These are phyloP conservation scores for Lymantria monacha DNA, from an alignment of 2,888 invertebrate species.

Conservation along the genomic window DNA sequence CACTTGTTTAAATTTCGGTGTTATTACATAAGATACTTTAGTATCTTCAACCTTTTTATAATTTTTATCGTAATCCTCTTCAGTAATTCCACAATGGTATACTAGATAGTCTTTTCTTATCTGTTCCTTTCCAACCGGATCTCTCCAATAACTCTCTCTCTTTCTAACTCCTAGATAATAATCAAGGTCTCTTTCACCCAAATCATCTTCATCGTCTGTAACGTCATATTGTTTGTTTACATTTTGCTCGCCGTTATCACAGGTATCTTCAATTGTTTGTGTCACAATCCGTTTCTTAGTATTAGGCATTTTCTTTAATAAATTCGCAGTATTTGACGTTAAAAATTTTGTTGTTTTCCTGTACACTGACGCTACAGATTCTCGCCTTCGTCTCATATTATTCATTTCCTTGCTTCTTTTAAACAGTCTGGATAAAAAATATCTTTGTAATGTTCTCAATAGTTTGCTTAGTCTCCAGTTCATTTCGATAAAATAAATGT, in stretches of 20 bases:
- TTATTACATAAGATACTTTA: constrained; percentile 43
- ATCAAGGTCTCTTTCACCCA: constrained; percentile 68
- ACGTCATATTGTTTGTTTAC: constrained; percentile 26
- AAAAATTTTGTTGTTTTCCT: constrained; percentile 73
- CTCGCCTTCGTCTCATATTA: constrained; percentile 57
- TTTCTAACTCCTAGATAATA: constrained; percentile 68
- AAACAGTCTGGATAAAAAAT: constrained; percentile 25
- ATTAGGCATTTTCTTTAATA: constrained; percentile 64
- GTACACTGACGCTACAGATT: constrained; percentile 70
- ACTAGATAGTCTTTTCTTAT: constrained; percentile 70
- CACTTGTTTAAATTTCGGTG: constrained; percentile 66
- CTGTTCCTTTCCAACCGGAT: constrained; percentile 65
- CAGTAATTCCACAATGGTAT: constrained; percentile 67
- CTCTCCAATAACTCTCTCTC: constrained; percentile 70
- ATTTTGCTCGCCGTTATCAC: constrained; percentile 25
- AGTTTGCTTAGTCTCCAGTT: constrained; percentile 24
- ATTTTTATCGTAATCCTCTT: constrained; percentile 65
- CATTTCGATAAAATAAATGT: constrained; percentile 19
- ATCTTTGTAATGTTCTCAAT: constrained; percentile 37
- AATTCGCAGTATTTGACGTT: constrained; percentile 58
- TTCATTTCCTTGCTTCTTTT: constrained; percentile 43
- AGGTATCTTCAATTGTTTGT: constrained; percentile 44
- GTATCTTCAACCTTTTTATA: constrained; percentile 46
- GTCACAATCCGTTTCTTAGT: constrained; percentile 47
- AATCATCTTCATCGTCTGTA: constrained; percentile 47